Conservation (phyloP, 2,797 vertebrate genomes). For the Phrynocephalus guinanensis region DNA sequence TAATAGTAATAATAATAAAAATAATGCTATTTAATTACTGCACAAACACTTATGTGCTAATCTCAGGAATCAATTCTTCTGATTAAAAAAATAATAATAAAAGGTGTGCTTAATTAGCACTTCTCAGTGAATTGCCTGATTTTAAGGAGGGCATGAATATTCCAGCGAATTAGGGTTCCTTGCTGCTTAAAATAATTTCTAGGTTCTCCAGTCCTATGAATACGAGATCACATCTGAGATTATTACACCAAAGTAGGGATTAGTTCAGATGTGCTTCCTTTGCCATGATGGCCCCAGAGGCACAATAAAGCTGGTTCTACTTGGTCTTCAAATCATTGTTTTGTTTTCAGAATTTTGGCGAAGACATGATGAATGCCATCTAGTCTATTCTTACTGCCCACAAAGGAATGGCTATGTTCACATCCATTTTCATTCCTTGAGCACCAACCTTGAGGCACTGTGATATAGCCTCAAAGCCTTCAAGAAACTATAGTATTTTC, state of each 20-base stretch:
- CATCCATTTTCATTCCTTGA: neutral
- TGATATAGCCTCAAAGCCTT: slow-evolving; percentile 12
- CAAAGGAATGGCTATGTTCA: no score
- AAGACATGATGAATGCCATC: neutral
- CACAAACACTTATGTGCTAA: neutral
- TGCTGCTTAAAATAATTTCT: neutral
- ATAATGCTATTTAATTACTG: slow-evolving; percentile 36
- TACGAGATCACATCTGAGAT: neutral
- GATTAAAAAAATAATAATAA: neutral
- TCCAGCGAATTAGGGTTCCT: slow-evolving; percentile 25
- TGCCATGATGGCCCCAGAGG: neutral
- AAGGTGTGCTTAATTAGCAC: slow-evolving; percentile 23
- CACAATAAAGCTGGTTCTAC: neutral
- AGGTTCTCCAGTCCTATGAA: neutral
- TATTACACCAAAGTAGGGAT: neutral
- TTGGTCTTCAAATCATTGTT: neutral
- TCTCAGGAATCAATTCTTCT: slow-evolving; percentile 37
- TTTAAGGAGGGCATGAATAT: slow-evolving; percentile 45
- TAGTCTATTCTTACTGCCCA: neutral
- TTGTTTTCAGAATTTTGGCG: neutral
- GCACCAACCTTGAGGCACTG: neutral
- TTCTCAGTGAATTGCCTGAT: slow-evolving; percentile 12
- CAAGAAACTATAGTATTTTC: slow-evolving; percentile 44
- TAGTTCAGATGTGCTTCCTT: neutral
- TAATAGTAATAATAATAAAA: slow-evolving; percentile 39